Base-by-base conservation (phyloP, 2,113 vertebrate genomes). In the Pyrgilauda ruficollis region DNA sequence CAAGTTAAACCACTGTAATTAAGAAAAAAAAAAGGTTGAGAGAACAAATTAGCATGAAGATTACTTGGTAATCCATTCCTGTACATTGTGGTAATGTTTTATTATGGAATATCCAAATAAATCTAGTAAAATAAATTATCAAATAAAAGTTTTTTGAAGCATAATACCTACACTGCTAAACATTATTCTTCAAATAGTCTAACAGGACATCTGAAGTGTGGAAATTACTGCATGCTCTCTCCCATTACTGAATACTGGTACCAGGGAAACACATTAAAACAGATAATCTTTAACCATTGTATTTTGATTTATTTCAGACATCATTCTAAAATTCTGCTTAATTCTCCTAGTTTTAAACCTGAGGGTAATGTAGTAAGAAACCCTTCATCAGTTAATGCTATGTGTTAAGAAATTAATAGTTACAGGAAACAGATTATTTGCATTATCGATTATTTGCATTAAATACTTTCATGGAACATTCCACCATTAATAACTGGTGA, bases 1-100 rank as follows among this genome's bases (percentile, higher is more conserved):
- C 98, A 99, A 98, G 97, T 99, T 99, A 98, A 99, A 99, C 99
- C 99, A 99, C 99, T 99, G 97, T 76, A 97, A 97, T 97, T 94
- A 95, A 87, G 58, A 89, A 90, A 93, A 50, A 52, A 79, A 85
- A 64, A 62, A 66, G 83, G 59, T 96, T 93, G 87, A 97, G 94
- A 97, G 37, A 95, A 91, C 83, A 94, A 95, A 91, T 97, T 94
- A 97, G 87, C 80, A 91, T 75, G 52, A 68, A 91, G 92, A 89
- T 55, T 73, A 95, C 75, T 80, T 0, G 4, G 70, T 90, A 90
- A 80, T 85, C 77, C 13, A 84, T 92, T 94, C 78, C 61, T 96
- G 66, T 84, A 96, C 80, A 96, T 78, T 88, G 67, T 61, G 52
- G 50, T 90, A 10, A 56, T 70, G 90, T 90, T 80, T 80, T 85